phyloP scores from a whole-genome alignment of 2,797 vertebrate genomes.

The Dallia pectoralis region DNA sequence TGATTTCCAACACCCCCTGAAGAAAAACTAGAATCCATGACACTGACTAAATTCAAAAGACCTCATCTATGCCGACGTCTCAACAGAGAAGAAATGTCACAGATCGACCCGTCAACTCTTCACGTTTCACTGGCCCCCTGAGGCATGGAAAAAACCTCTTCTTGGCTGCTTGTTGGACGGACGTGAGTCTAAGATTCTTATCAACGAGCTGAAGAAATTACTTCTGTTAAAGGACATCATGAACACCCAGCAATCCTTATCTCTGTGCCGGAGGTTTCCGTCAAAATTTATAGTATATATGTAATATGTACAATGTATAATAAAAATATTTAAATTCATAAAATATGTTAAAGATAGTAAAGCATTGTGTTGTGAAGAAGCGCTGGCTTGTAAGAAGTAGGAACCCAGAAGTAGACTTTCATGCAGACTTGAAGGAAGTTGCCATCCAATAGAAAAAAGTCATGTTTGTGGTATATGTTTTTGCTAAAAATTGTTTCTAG shows the following conservation, averaged over 20 bases:
- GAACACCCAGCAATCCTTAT: slow-evolving; percentile 56
- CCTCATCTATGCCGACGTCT: no score
- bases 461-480: background rate
- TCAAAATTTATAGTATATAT: no score
- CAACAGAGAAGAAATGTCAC: background rate
- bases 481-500: background rate
- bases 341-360: slow-evolving; percentile 17
- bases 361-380: slow-evolving; percentile 52
- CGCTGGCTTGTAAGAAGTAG: slow-evolving; percentile 56
- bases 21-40: background rate
- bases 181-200: slow-evolving; percentile 50
- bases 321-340: no score
- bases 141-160: slow-evolving; percentile 30
- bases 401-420: slow-evolving; percentile 40
- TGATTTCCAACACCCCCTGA: background rate
- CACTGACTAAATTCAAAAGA: background rate
- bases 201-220: slow-evolving; percentile 66
- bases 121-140: no score
- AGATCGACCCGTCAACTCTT: background rate
- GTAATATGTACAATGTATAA: no score
- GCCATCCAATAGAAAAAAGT: slow-evolving; percentile 21
- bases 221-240: slow-evolving; percentile 58
- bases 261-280: slow-evolving; percentile 45
- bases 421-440: slow-evolving; percentile 53
- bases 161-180: slow-evolving; percentile 30